phyloP scores from a whole-genome alignment of 2,888 invertebrate genomes.

The Drosophila neutralis region DNA sequence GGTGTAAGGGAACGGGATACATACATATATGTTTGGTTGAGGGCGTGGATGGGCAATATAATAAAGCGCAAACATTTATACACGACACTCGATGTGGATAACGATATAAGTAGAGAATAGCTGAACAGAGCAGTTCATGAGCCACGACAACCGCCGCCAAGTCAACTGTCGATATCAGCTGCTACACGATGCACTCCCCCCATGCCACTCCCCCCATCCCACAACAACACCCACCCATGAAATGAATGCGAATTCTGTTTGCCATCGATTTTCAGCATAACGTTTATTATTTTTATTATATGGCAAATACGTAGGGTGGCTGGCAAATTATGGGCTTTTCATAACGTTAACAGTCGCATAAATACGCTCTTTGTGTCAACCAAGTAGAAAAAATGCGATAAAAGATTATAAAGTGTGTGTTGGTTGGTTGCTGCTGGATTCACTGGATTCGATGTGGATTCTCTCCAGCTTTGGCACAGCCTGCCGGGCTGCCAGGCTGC shows the following conservation, averaged over 20 bases:
- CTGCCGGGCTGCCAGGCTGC: constrained; percentile 2
- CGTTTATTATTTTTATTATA: constrained; percentile 79
- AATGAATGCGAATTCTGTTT: constrained; percentile 81
- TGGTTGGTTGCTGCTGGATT: constrained; percentile 59
- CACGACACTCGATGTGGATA: constrained; percentile 68
- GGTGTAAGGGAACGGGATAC: background rate
- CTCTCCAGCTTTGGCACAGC: constrained; percentile 29
- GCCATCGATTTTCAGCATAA: constrained; percentile 81
- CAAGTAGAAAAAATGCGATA: constrained; percentile 85
- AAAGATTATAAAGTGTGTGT: constrained; percentile 85
- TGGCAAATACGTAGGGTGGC: constrained; percentile 61
- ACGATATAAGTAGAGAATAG: constrained; percentile 43
- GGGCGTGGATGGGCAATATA: constrained; percentile 74
- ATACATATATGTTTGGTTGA: constrained; percentile 26
- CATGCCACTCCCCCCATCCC: background rate
- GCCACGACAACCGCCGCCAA: constrained; percentile 57
- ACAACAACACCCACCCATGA: constrained; percentile 25
- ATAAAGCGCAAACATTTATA: constrained; percentile 80
- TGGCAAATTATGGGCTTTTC: constrained; percentile 83
- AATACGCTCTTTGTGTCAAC: constrained; percentile 83
- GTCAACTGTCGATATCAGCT: constrained; percentile 78
- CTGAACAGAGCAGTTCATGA: constrained; percentile 49
- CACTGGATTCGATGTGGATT: constrained; percentile 25
- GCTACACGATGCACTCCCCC: constrained; percentile 47
- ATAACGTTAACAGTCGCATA: constrained; percentile 81